Evolutionary conservation across 2,797 vertebrate genomes (phyloP).

Genomic region (Hapalemur alaotrensis): DNA sequence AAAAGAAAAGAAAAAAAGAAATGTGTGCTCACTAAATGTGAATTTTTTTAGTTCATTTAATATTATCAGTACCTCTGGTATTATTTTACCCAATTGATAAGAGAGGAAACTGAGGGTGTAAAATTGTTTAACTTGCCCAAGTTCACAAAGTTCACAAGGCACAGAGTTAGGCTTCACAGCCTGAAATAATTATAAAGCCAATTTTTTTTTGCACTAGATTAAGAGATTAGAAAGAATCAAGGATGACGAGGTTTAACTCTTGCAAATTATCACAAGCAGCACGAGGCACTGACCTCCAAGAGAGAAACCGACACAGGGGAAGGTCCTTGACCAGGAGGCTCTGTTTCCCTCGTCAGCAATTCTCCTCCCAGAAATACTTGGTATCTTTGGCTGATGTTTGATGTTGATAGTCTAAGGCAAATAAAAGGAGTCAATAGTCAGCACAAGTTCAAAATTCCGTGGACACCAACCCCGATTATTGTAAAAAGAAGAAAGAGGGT

Average conservation of each 20-base stretch:
- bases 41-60: neutral
- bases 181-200: neutral
- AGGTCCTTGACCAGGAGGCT: neutral
- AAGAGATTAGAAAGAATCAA: neutral
- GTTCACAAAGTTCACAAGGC: neutral
- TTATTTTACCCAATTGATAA: neutral
- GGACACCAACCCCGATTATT: neutral
- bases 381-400: neutral
- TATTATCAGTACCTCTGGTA: neutral
- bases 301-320: neutral
- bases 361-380: neutral
- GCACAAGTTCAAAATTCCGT: neutral
- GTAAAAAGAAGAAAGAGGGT: neutral
- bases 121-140: neutral
- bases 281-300: neutral
- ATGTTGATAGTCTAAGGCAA: neutral
- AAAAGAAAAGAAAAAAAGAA: neutral
- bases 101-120: neutral
- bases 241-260: neutral
- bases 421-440: neutral
- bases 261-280: neutral
- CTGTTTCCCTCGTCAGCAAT: neutral
- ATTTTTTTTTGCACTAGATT: neutral
- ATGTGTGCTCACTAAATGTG: neutral
- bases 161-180: neutral